A percentile compares a stretch with the other conserved stretches of the same genome.
Evolutionary conservation across 2,113 vertebrate genomes (phyloP).

Genomic region (Cryptomyrus ogoouensis): DNA sequence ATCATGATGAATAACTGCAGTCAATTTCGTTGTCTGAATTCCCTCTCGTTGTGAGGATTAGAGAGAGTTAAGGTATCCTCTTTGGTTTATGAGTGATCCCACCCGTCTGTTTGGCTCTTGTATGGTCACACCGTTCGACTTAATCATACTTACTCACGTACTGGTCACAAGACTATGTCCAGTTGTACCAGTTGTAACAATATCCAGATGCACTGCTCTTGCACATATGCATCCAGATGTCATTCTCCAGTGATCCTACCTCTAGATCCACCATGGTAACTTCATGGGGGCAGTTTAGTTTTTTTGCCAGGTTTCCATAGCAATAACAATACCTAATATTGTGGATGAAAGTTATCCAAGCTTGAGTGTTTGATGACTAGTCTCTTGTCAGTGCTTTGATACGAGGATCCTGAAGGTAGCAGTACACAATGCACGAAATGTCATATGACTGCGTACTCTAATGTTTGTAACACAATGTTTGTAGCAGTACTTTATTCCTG

Average conservation of each 20-base stretch:
- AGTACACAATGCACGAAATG: neutral
- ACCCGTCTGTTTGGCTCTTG: neutral
- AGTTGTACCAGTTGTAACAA: neutral
- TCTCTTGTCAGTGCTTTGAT: neutral
- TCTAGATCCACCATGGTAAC: neutral
- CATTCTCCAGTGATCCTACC: neutral
- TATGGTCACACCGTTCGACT: neutral
- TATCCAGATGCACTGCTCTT: neutral
- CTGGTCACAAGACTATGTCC: neutral
- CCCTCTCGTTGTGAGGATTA: neutral
- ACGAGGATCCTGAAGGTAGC: neutral
- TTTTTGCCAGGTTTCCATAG: conserved; percentile 28
- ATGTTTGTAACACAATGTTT: neutral
- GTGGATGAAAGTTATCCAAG: neutral
- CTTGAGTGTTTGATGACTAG: neutral
- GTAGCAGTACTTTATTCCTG: neutral
- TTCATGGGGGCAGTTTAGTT: neutral
- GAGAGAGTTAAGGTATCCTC: neutral
- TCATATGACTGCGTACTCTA: neutral
- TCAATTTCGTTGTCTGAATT: neutral
- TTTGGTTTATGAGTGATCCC: neutral
- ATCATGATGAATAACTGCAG: neutral
- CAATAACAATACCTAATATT: conserved; percentile 6
- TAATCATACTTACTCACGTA: neutral
- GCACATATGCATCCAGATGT: neutral